These are phyloP conservation scores for Periphyllus acericola DNA, from an alignment of 2,888 invertebrate species.

Conservation along the genomic window DNA sequence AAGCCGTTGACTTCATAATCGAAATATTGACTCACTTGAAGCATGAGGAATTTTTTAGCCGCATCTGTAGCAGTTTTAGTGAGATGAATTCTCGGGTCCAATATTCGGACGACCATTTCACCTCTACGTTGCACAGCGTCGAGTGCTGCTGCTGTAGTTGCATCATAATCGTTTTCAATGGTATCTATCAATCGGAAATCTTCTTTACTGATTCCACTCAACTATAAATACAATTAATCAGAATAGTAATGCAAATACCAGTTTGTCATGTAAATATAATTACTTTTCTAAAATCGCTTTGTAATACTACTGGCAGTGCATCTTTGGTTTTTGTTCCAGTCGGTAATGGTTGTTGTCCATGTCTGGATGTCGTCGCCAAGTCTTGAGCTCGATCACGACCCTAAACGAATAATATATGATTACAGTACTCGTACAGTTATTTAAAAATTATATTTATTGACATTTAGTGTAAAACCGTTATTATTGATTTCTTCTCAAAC, in stretches of 20 bases:
- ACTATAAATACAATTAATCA: constrained; percentile 71
- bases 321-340: constrained; percentile 73
- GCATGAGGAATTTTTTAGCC: constrained; percentile 84
- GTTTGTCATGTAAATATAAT: constrained; percentile 17
- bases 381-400: constrained; percentile 66
- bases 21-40: constrained; percentile 72
- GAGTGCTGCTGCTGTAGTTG: constrained; percentile 89
- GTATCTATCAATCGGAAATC: constrained; percentile 97
- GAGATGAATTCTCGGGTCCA: constrained; percentile 83
- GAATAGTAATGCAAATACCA: not conserved
- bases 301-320: constrained; percentile 83
- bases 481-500: no score
- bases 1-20: not conserved
- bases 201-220: constrained; percentile 95
- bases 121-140: constrained; percentile 89
- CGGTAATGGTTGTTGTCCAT: constrained; percentile 65
- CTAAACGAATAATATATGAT: constrained; percentile 53
- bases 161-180: constrained; percentile 94
- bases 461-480: no score
- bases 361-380: constrained; percentile 66
- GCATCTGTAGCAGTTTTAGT: constrained; percentile 87
- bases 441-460: no score
- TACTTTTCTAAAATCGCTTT: constrained; percentile 93
- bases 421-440: no score
- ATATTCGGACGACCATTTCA: constrained; percentile 93